phyloP scores from a whole-genome alignment of 2,888 invertebrate species.

The Netelia inedita region DNA sequence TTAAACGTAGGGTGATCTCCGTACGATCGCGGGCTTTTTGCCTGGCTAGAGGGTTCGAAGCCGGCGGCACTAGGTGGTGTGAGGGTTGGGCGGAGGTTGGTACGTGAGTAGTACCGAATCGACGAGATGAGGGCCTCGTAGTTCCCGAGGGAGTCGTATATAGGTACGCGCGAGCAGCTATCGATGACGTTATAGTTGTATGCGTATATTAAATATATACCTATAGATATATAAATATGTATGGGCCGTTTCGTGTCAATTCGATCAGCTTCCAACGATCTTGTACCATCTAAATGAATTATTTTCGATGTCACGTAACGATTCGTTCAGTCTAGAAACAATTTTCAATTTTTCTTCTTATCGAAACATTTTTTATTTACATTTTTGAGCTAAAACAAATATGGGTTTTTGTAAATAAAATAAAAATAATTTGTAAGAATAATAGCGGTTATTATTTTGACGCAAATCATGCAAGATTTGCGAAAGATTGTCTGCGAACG shows the following conservation, averaged over 20 bases:
- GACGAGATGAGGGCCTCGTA: constrained; percentile 20
- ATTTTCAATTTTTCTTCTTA: too few species aligned
- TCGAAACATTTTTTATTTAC: too few species aligned
- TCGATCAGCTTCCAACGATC: neutral
- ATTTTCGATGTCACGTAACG: too few species aligned
- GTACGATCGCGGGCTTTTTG: constrained; percentile 26
- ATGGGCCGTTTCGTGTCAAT: constrained; percentile 1
- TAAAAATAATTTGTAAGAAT: too few species aligned
- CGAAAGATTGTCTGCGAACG: too few species aligned
- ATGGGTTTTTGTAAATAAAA: too few species aligned
- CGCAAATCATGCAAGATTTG: too few species aligned
- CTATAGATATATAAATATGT: neutral
- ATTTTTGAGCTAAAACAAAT: too few species aligned
- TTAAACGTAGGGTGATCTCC: constrained; percentile 17
- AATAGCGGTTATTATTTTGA: too few species aligned
- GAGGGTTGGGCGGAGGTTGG: constrained; percentile 2
- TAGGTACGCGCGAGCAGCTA: constrained; percentile 36
- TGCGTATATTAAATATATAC: constrained; percentile 16
- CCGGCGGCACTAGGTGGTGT: neutral
- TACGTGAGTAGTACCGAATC: constrained; percentile 49
- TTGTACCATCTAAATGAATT: too few species aligned
- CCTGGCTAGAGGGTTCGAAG: neutral
- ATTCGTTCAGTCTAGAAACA: too few species aligned
- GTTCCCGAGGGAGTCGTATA: constrained; percentile 31
- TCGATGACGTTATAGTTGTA: constrained; percentile 47